Base-by-base conservation (phyloP, 2,888 invertebrate species). In the Melangyna quadrimaculata region DNA sequence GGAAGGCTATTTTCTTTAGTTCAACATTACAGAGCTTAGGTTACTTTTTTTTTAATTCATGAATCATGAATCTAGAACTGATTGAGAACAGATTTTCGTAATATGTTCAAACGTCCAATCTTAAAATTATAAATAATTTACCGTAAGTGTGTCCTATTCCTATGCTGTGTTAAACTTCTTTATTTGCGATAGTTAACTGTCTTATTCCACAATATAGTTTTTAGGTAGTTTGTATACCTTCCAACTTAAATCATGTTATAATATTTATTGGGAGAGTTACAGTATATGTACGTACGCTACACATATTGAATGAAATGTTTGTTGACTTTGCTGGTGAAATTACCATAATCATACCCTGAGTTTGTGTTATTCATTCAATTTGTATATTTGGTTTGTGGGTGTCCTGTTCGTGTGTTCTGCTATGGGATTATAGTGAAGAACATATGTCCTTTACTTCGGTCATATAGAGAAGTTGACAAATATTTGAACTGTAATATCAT, bases 401-500 rank as follows among this genome's bases (percentile, higher is more conserved):
- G 57, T 65, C 65, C 45, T 65, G 45, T 22, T 35, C 17, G 1
- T 35, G 7, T 45, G 43, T 14, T 63, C 12, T 59, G 37, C n/a
- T 40, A 65, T 67, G 67, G 59, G 71, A 79, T 79, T 84, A 75
- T 63, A 84, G 74, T 84, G 24, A 59, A 67, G 79, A 79, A 79
- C 84, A 84, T 84, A 84, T 84, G 84, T 79, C 84, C 65, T 70
- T 67, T 67, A 22, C 10, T 67, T 51, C 17, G n/a, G n/a, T n/a
- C n/a, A n/a, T n/a, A n/a, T 67, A 71, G 71, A 61, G 74, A 59
- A 74, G 67, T 37, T 70, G 67, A 75, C 79, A 84, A 79, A 84
- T 84, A 84, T 84, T 84, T 84, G 79, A 71, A 71, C 24, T 84
- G 79, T 84, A 84, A 79, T 75, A 79, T 79, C 74, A 84, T 84